Base-by-base conservation (phyloP, 1,140 invertebrate species). In the Brachystomella parvula region DNA sequence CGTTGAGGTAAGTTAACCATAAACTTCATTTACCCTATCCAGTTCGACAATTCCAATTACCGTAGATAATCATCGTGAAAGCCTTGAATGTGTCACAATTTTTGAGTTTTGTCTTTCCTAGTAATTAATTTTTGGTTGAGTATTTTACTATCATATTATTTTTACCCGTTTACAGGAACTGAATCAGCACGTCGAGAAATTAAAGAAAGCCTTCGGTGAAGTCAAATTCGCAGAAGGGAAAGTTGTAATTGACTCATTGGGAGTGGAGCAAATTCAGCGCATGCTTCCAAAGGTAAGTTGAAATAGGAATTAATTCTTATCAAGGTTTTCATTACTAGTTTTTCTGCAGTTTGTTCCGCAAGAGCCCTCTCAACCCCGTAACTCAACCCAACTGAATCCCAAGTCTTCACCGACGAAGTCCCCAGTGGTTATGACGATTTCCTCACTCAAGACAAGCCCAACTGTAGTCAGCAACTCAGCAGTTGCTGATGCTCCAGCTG, bases 221-320 rank as follows among this genome's bases (percentile, higher is more conserved):
- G 94, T 94, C 75, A 81, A 85, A 32, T 91, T 89, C 77, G 86
- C 89, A 1, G 83, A 85, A 0, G 84, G 84, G 65, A 86, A 85
- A 73, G 86, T 86, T 21, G 82, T 81, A 3, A 88, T 73, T 1
- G 69, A 69, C 0, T 24, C 64, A 24, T 31, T 73, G 1, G 61
- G 61, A 2, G 12, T 67, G 6, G 67, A 63, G 19, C 59, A 71
- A 60, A 73, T 73, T 39, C 64, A 63, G 24, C 39, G 61, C 61
- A 61, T 71, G 56, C 24, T 71, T 31, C 71, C 71, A 12, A 58
- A 71, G 28, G 70, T 71, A 68, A 53, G 49, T 63, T 35, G 21
- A 49, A 47, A 2, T 28, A 9, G 3, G 31, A 28, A 49, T 47
- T 3, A 33, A 49, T 44, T 15, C 9, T 60, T 60, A 17, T 17